phyloP scores from a whole-genome alignment of 2,797 vertebrate genomes.

The Thamnophis elegans region DNA sequence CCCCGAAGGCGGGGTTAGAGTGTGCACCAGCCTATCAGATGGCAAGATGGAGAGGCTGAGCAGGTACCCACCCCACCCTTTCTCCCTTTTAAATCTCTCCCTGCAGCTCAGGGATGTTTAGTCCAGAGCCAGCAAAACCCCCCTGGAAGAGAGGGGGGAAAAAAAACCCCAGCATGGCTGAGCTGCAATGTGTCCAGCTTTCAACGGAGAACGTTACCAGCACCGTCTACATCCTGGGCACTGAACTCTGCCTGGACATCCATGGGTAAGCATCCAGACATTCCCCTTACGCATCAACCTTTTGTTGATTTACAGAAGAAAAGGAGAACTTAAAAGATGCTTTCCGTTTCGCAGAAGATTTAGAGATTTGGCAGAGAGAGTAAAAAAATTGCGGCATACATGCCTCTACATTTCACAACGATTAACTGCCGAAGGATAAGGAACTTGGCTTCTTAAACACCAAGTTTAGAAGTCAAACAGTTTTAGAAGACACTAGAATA shows the following conservation, averaged over 20 bases:
- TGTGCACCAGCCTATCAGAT: constrained; percentile 44
- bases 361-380: not conserved
- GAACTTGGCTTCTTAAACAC: no score
- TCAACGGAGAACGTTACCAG: constrained; percentile 64
- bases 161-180: constrained; percentile 49
- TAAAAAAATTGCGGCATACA: no score
- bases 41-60: constrained; percentile 10
- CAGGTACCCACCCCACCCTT: not conserved
- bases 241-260: constrained; percentile 71
- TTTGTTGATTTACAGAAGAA: not conserved
- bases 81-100: constrained; percentile 11
- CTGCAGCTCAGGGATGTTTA: not conserved
- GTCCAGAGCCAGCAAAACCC: not conserved
- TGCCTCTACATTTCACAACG: not conserved
- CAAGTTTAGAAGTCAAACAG: no score
- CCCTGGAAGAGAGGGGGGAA: fast-evolving
- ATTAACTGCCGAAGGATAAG: no score
- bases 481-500: no score
- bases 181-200: constrained; percentile 62
- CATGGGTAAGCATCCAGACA: constrained; percentile 62
- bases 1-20: constrained; percentile 44
- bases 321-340: not conserved
- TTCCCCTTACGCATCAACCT: not conserved
- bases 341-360: not conserved
- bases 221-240: constrained; percentile 65